Base-by-base conservation (phyloP, 2,113 vertebrate genomes). In the Neopipo cinnamomea region DNA sequence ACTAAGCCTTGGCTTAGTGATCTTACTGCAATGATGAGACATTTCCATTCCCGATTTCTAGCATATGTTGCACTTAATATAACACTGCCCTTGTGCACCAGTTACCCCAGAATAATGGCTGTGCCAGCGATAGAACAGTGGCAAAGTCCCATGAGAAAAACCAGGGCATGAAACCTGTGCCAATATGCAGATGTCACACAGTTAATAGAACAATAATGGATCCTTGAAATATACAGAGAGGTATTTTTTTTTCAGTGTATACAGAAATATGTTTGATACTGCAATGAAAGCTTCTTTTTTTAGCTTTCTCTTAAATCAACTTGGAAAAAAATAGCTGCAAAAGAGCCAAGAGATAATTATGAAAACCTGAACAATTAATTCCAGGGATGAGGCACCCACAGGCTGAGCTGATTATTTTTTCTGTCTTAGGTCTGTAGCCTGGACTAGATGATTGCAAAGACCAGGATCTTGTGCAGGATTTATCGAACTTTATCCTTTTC, bases 11-110 rank as follows among this genome's bases (percentile, higher is more conserved):
- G 95, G 97, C 95, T 88, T 95, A 93, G 37, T 68, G 88, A 59
- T 96, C 70, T 91, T 66, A 70, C 78, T 92, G 88, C 89, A 89
- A 33, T 93, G 95, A 96, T 91, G 80, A 95, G 85, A 74, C 77
- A 91, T 94, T 95, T 95, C 96, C 95, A 90, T 90, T 95, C 96
- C 91, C 93, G 93, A 97, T 96, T 97, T 94, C 82, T 66, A 94
- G 93, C 93, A 96, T 96, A 88, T 96, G 93, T 93, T 95, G 74
- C 88, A 78, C 89, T 95, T 93, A 93, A 92, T 97, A 94, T 96
- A 96, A 93, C 74, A 75, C 73, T 94, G 86, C 67, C 92, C 95
- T 88, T 92, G 86, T 95, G 91, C 76, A 96, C 90, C 71, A 91
- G 78, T 94, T 96, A 95, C 95, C 91, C 93, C 19, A 7, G 63